Conservation (phyloP, 2,797 vertebrate species). For the Tamandua tetradactyla region DNA sequence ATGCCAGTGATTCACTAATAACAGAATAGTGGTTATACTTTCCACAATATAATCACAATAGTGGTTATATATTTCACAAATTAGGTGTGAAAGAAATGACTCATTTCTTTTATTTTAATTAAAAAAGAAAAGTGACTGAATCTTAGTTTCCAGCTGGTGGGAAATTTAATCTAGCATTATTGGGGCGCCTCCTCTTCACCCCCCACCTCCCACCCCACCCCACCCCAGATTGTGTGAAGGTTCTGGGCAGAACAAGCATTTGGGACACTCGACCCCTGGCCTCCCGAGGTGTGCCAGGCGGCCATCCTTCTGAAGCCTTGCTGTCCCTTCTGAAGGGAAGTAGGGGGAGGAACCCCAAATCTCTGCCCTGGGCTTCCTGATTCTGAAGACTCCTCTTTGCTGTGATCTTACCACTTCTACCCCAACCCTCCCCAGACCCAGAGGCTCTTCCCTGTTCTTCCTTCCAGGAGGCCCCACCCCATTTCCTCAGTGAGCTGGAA, state of each 20-base stretch:
- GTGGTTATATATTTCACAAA: background rate
- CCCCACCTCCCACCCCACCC: accelerated
- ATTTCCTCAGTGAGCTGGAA: background rate
- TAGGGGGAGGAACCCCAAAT: background rate
- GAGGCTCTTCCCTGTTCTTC: background rate
- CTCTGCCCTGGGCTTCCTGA: background rate
- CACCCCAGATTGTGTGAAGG: accelerated
- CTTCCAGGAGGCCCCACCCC: background rate
- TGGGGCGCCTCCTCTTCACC: background rate
- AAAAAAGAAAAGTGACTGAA: background rate
- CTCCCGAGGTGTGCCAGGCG: background rate
- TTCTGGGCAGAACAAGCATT: background rate
- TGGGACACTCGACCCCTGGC: background rate
- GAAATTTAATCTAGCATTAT: background rate
- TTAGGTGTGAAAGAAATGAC: background rate
- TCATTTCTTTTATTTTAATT: constrained; percentile 15
- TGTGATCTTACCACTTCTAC: background rate
- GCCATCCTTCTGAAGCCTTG: background rate
- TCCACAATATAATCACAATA: too few relatives aligned
- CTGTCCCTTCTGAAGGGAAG: background rate
- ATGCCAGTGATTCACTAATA: background rate
- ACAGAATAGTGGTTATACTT: background rate
- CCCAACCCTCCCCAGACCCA: background rate
- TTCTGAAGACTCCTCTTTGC: background rate
- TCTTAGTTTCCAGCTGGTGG: background rate